Percentiles rank a stretch among this genome's conserved stretches.
phyloP scores from a whole-genome alignment of 2,797 vertebrate genomes.

The Acanthurus leucopareius region DNA sequence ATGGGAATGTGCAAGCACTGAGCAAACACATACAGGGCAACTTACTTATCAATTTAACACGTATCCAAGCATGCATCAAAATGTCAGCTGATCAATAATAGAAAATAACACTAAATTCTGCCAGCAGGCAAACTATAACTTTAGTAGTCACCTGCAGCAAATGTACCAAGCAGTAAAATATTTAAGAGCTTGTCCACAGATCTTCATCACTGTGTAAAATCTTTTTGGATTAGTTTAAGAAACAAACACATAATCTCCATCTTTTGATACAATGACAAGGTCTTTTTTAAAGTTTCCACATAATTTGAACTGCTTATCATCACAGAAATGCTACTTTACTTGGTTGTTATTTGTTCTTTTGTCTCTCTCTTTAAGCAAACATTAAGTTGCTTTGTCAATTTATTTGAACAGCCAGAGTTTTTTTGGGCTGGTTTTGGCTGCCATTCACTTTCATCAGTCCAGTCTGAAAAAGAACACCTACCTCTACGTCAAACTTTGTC shows the following conservation, averaged over 20 bases:
- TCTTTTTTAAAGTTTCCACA: too few relatives aligned
- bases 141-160: background rate
- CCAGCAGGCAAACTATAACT: background rate
- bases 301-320: background rate
- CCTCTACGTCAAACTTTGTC: constrained; percentile 99
- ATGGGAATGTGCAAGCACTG: background rate
- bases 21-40: background rate
- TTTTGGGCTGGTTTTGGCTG: constrained; percentile 21
- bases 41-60: background rate
- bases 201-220: background rate
- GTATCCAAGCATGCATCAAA: background rate
- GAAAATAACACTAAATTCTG: background rate
- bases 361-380: constrained; percentile 26
- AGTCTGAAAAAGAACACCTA: constrained; percentile 67
- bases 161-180: background rate
- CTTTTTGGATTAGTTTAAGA: background rate
- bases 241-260: background rate
- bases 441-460: constrained; percentile 11
- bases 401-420: constrained; percentile 11
- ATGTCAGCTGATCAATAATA: background rate
- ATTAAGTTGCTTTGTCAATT: background rate
- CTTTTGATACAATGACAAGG: constrained; percentile 12
- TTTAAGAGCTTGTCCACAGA: too few relatives aligned
- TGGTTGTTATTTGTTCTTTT: constrained; percentile 13
- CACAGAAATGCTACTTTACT: background rate